These are phyloP conservation scores for Mirza zaza DNA, from an alignment of 2,113 vertebrate genomes.

Conservation along the genomic window DNA sequence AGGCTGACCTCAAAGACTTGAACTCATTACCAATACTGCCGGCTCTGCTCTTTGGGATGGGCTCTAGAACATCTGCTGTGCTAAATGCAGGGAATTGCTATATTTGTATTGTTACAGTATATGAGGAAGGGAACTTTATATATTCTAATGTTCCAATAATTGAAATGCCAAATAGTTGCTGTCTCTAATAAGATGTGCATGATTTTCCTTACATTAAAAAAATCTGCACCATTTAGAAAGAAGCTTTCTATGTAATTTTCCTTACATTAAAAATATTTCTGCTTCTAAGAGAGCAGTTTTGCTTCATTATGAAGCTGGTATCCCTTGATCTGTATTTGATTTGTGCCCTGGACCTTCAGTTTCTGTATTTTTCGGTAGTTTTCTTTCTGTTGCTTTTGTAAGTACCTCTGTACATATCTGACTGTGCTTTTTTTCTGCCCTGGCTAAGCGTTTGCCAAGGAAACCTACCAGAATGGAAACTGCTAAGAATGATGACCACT, in stretches of 20 bases:
- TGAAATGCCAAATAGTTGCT: conserved; percentile 36
- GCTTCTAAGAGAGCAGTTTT: not conserved
- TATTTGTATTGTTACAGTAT: not conserved
- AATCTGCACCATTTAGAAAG: not conserved
- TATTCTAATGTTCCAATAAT: not conserved
- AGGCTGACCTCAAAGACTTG: not conserved
- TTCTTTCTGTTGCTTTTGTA: not conserved
- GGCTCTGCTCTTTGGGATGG: not conserved
- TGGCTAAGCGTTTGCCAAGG: not conserved
- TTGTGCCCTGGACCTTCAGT: not conserved
- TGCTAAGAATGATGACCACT: not conserved
- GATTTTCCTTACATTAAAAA: not conserved
- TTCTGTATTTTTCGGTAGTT: not conserved
- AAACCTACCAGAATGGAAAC: not conserved
- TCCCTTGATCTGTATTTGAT: not conserved
- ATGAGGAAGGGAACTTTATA: not conserved
- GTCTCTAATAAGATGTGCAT: not conserved
- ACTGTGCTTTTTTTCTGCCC: not conserved
- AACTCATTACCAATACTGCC: not conserved
- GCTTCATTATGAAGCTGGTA: not conserved
- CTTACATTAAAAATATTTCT: conserved; percentile 11
- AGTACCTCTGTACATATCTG: not conserved
- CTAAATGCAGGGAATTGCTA: not conserved
- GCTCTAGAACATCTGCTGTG: not conserved
- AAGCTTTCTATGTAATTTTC: not conserved